Evolutionary conservation across 2,113 vertebrate genomes (phyloP).

Genomic region (Bagarius yarrelli): DNA sequence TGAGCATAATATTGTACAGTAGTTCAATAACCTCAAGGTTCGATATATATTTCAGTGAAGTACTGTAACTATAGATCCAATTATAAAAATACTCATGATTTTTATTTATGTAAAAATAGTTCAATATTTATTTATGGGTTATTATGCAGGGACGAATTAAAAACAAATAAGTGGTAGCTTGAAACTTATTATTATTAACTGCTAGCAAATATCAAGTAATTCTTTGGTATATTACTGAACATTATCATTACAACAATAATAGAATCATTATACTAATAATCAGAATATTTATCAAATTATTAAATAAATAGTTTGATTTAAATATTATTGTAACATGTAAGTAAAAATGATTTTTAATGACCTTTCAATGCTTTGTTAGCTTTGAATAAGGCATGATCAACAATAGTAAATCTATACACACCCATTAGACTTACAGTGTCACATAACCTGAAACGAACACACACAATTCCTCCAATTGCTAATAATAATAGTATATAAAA

Average conservation of each 20-base stretch:
- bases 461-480: background rate
- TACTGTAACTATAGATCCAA: too few relatives aligned
- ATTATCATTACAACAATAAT: too few relatives aligned
- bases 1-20: background rate
- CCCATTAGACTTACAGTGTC: constrained; percentile 66
- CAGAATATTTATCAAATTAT: too few relatives aligned
- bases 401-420: constrained; percentile 51
- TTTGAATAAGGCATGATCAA: constrained; percentile 66
- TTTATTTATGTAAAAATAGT: background rate
- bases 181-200: background rate
- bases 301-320: too few relatives aligned
- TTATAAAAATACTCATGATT: too few relatives aligned
- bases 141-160: background rate
- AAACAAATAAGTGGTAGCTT: background rate
- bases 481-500: constrained; percentile 1
- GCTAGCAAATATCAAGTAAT: background rate
- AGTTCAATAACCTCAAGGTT: too few relatives aligned
- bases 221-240: background rate
- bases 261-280: too few relatives aligned
- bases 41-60: too few relatives aligned
- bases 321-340: background rate
- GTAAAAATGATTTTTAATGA: background rate
- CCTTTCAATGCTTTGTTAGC: background rate
- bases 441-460: constrained; percentile 25
- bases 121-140: background rate